phyloP scores from a whole-genome alignment of 2,888 invertebrate genomes.

The Helleia helle region DNA sequence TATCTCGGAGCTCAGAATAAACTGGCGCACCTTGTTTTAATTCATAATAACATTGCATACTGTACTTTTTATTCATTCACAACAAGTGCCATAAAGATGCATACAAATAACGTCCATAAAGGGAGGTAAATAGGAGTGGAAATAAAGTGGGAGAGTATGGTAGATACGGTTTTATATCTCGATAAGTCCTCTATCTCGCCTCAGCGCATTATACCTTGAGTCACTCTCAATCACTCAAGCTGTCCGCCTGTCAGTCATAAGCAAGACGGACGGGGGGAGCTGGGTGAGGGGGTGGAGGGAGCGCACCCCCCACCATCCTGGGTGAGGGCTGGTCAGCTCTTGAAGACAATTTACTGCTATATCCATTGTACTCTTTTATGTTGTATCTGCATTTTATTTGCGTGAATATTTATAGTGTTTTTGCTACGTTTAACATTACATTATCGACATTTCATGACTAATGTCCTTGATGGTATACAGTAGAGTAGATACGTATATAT shows the following conservation, averaged over 20 bases:
- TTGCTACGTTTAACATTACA: too few species aligned
- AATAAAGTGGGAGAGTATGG: conserved; percentile 27
- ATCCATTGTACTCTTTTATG: too few species aligned
- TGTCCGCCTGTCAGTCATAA: conserved; percentile 72
- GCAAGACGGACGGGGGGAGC: conserved; percentile 69
- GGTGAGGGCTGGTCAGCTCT: conserved; percentile 62
- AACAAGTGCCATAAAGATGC: conserved; percentile 11
- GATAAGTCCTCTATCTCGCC: conserved; percentile 39
- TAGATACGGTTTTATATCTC: conserved; percentile 31
- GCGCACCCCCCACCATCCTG: conserved; percentile 33
- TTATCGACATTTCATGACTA: too few species aligned
- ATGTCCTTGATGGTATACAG: too few species aligned
- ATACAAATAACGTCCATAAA: conserved; percentile 18
- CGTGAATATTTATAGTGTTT: too few species aligned
- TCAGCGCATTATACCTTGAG: conserved; percentile 69
- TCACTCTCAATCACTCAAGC: conserved; percentile 73
- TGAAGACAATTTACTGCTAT: conserved; percentile 72
- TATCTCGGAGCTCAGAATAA: conserved; percentile 48
- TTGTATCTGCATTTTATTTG: too few species aligned
- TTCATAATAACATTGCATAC: conserved; percentile 52
- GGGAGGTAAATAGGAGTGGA: conserved; percentile 30
- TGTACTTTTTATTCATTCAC: conserved; percentile 11
- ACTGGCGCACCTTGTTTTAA: conserved; percentile 60
- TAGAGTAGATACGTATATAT: too few species aligned
- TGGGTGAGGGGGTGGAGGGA: conserved; percentile 50